A percentile compares a stretch with the other conserved stretches of the same genome.
These are phyloP conservation scores for Muscicapa adusta DNA, from an alignment of 2,113 vertebrate genomes.

Conservation along the genomic window DNA sequence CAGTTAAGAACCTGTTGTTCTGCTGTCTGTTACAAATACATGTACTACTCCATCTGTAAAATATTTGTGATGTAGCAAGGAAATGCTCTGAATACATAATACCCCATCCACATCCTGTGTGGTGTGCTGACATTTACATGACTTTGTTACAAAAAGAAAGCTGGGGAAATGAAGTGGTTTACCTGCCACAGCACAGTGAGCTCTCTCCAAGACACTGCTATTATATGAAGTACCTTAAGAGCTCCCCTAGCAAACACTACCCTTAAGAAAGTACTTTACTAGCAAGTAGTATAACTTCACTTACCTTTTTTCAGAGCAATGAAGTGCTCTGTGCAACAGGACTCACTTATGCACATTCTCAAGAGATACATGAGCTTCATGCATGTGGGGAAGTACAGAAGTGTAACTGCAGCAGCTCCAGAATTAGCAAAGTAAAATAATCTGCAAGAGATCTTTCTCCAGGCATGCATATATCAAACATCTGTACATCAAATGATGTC, in stretches of 20 bases:
- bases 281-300: background rate
- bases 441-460: background rate
- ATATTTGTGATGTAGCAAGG: background rate
- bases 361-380: background rate
- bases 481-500: fast-evolving
- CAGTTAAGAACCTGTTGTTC: background rate
- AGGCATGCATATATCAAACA: background rate
- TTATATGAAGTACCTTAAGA: background rate
- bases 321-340: background rate
- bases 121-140: background rate
- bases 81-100: background rate
- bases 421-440: background rate
- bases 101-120: background rate
- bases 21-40: background rate
- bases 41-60: background rate
- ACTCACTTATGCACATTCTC: background rate
- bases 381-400: background rate
- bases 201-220: background rate
- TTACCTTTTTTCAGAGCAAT: background rate
- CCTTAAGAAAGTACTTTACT: background rate
- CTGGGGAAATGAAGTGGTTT: background rate
- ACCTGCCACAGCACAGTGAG: background rate
- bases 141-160: background rate
- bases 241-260: background rate
- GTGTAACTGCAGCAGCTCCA: background rate